These are phyloP conservation scores for Drosophila sproati DNA, from an alignment of 1,140 invertebrate genomes.

Conservation along the genomic window DNA sequence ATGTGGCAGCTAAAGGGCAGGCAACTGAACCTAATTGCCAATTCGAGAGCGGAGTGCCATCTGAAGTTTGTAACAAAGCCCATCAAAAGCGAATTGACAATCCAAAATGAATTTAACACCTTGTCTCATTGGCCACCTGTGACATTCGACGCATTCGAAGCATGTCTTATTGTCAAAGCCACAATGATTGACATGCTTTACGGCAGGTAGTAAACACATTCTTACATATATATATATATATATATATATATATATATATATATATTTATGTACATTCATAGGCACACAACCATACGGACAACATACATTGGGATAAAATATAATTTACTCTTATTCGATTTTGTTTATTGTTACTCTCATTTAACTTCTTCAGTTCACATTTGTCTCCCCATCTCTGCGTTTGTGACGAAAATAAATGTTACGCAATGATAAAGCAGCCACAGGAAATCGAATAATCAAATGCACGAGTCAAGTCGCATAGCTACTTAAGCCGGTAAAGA, in stretches of 20 bases:
- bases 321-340: slow-evolving; percentile 58
- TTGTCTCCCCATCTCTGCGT: slow-evolving; percentile 5
- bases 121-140: slow-evolving; percentile 16
- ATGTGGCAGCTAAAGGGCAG: slow-evolving; percentile 21
- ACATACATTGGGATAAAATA: slow-evolving; percentile 29
- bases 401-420: slow-evolving; percentile 14
- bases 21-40: slow-evolving; percentile 37
- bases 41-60: slow-evolving; percentile 10
- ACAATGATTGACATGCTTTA: slow-evolving; percentile 63
- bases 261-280: slow-evolving; percentile 1
- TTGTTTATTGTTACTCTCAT: slow-evolving; percentile 35
- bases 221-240: neutral
- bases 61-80: slow-evolving; percentile 14
- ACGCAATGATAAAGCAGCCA: neutral
- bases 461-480: neutral
- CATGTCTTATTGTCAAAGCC: slow-evolving; percentile 32
- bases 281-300: neutral
- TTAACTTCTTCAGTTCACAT: slow-evolving; percentile 37
- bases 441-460: slow-evolving; percentile 3
- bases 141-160: slow-evolving; percentile 23
- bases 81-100: slow-evolving; percentile 14
- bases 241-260: neutral
- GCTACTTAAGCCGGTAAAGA: neutral
- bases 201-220: slow-evolving; percentile 5
- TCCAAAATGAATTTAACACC: slow-evolving; percentile 10